Percentiles rank a stretch among this genome's conserved stretches.
These are phyloP conservation scores for Drosophila vallismaia DNA, from an alignment of 2,888 invertebrate genomes.

Conservation along the genomic window DNA sequence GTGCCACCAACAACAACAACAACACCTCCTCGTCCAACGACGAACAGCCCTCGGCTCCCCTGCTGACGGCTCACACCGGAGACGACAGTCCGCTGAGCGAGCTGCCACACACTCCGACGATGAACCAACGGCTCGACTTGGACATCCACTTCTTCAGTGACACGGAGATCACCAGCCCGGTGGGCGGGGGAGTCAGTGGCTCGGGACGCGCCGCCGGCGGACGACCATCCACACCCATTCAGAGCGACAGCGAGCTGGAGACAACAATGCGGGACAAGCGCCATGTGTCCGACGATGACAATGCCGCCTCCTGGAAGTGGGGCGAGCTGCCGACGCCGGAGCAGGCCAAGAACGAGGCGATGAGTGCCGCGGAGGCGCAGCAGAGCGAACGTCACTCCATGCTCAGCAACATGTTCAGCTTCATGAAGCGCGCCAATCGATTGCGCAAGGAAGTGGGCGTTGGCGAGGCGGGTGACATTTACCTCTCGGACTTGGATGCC, in stretches of 20 bases:
- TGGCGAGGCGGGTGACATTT: conserved; percentile 89
- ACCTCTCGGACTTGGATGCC: conserved; percentile 94
- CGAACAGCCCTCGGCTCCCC: conserved; percentile 70
- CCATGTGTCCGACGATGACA: conserved; percentile 73
- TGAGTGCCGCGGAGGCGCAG: conserved; percentile 40
- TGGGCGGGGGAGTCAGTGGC: conserved; percentile 87
- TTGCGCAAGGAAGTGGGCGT: conserved; percentile 85
- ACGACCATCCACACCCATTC: conserved; percentile 92
- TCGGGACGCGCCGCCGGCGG: conserved; percentile 85
- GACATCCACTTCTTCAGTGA: conserved; percentile 97
- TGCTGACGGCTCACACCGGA: conserved; percentile 67
- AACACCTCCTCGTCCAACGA: conserved; percentile 81
- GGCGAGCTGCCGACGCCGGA: conserved; percentile 90
- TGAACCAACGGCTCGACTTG: conserved; percentile 84
- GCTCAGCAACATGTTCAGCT: conserved; percentile 95
- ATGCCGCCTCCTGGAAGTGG: conserved; percentile 91
- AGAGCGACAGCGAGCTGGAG: conserved; percentile 98
- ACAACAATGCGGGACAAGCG: conserved; percentile 85
- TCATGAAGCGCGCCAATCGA: conserved; percentile 91
- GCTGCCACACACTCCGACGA: conserved; percentile 82
- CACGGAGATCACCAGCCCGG: conserved; percentile 89
- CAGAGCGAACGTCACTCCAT: conserved; percentile 87
- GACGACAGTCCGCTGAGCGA: conserved; percentile 72
- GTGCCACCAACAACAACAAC: conserved; percentile 67
- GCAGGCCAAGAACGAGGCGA: conserved; percentile 67